phyloP scores from a whole-genome alignment of 2,797 vertebrate species.

The Novumbra hubbsi region DNA sequence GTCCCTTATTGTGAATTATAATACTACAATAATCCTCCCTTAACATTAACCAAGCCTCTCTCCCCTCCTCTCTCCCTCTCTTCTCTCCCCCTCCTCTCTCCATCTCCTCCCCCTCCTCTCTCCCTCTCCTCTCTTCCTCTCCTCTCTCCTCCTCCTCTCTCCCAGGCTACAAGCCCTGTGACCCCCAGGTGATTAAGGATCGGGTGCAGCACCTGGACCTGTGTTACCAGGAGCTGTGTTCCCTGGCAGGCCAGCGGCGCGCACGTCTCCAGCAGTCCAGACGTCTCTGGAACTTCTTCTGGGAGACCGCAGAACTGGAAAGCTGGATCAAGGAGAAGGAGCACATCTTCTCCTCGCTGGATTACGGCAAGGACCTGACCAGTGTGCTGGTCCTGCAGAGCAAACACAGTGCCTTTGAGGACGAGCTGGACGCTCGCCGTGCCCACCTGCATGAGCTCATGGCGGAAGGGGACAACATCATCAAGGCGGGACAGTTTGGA shows the following conservation, averaged over 20 bases:
- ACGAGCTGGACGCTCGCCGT: constrained; percentile 84
- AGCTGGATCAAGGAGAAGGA: constrained; percentile 97
- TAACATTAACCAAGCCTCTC: too few species aligned
- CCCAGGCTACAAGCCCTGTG: constrained; percentile 93
- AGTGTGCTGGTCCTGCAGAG: constrained; percentile 87
- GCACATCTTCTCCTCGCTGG: constrained; percentile 90
- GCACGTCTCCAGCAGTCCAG: constrained; percentile 86
- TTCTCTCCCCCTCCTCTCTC: too few species aligned
- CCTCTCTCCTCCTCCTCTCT: background rate
- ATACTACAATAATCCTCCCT: background rate
- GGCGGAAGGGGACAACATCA: constrained; percentile 79
- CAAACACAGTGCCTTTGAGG: constrained; percentile 91
- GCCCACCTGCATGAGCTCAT: constrained; percentile 76
- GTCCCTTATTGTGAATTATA: background rate
- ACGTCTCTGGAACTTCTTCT: constrained; percentile 90
- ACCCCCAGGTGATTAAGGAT: constrained; percentile 90
- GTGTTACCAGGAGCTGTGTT: constrained; percentile 84
- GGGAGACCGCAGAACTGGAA: constrained; percentile 91
- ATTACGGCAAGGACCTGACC: constrained; percentile 93
- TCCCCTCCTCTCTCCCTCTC: too few species aligned
- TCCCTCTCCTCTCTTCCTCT: too few species aligned
- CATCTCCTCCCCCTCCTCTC: too few species aligned
- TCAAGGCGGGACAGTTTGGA: constrained; percentile 77
- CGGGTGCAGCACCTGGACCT: constrained; percentile 87
- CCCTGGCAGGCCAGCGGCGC: constrained; percentile 80